phyloP scores from a whole-genome alignment of 2,797 vertebrate genomes.

The Paratrypauchen microcephalus region DNA sequence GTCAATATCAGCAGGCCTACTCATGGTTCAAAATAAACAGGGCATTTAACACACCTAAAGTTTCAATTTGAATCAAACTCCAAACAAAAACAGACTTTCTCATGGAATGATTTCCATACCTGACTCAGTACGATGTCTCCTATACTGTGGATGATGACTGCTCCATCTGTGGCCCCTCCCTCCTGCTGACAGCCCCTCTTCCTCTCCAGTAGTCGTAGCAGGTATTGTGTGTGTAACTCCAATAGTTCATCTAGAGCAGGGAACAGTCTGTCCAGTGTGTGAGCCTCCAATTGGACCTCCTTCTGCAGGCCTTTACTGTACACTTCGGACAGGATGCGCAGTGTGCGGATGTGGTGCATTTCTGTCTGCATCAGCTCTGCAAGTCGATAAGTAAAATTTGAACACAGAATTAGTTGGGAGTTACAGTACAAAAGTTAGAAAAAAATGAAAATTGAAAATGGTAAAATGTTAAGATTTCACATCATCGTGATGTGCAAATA shows the following conservation, averaged over 20 bases:
- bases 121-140: slow-evolving; percentile 91
- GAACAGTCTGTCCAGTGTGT: slow-evolving; percentile 88
- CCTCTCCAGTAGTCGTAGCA: slow-evolving; percentile 89
- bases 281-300: slow-evolving; percentile 86
- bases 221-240: slow-evolving; percentile 88
- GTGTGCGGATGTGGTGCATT: slow-evolving; percentile 92
- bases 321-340: slow-evolving; percentile 95
- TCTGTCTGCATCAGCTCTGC: slow-evolving; percentile 97
- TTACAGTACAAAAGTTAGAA: neutral
- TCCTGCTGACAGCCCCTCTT: slow-evolving; percentile 82
- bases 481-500: neutral
- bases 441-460: neutral
- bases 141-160: slow-evolving; percentile 86
- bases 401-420: neutral
- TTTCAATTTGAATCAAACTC: neutral
- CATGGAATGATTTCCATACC: slow-evolving; percentile 72
- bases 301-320: slow-evolving; percentile 90
- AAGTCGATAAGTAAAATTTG: neutral
- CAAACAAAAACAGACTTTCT: neutral
- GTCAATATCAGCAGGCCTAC: neutral
- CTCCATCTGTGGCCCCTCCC: slow-evolving; percentile 71
- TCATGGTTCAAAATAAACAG: neutral
- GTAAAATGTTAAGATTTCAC: neutral
- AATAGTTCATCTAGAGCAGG: slow-evolving; percentile 90
- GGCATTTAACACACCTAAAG: neutral